Percentiles rank a stretch among this genome's conserved stretches.
Evolutionary conservation across 2,113 vertebrate species (phyloP).

Genomic region (Centropristis striata): DNA sequence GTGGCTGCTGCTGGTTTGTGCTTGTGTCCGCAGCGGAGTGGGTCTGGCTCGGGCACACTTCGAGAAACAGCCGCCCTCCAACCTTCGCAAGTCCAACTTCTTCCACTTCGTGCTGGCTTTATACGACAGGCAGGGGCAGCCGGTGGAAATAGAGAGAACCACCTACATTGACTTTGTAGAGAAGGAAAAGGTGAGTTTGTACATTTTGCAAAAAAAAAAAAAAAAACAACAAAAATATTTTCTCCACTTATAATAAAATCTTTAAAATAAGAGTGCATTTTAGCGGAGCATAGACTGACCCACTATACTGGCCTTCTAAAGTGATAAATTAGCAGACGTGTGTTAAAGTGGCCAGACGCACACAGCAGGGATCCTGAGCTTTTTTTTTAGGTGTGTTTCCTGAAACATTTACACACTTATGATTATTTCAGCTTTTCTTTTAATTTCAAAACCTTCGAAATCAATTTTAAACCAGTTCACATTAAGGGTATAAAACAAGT

Average conservation of each 20-base stretch:
- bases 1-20: slow-evolving; percentile 74
- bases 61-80: slow-evolving; percentile 99
- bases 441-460: neutral
- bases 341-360: slow-evolving; percentile 53
- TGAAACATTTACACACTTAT: slow-evolving; percentile 18
- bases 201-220: neutral
- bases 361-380: slow-evolving; percentile 63
- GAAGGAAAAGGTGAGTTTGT: slow-evolving; percentile 94
- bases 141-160: slow-evolving; percentile 98
- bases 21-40: slow-evolving; percentile 94
- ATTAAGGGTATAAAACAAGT: neutral
- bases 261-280: neutral
- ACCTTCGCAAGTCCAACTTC: slow-evolving; percentile 99
- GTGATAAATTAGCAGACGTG: slow-evolving; percentile 63
- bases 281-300: neutral
- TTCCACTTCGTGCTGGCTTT: slow-evolving; percentile 99
- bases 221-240: neutral
- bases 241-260: neutral
- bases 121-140: slow-evolving; percentile 98
- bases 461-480: neutral
- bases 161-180: slow-evolving; percentile 97
- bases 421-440: neutral
- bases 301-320: slow-evolving; percentile 40
- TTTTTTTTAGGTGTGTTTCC: slow-evolving; percentile 53
- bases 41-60: slow-evolving; percentile 99